phyloP scores from a whole-genome alignment of 2,888 invertebrate species.

The Rotaria socialis region DNA sequence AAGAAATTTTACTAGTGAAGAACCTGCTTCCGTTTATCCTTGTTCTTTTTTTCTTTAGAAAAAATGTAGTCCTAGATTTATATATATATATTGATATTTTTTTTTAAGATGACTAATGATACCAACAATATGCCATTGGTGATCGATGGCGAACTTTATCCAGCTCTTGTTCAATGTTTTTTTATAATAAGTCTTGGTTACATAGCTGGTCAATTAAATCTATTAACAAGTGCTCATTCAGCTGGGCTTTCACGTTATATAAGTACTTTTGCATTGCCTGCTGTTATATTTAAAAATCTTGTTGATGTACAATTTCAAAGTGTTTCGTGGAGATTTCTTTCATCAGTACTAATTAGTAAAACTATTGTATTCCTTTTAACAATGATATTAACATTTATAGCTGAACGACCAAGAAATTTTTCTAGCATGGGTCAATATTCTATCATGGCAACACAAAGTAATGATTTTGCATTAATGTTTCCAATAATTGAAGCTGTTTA shows the following conservation, averaged over 20 bases:
- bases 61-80: too few relatives aligned
- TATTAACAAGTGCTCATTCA: slow-evolving; percentile 52
- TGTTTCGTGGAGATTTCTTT: slow-evolving; percentile 79
- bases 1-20: too few relatives aligned
- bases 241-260: slow-evolving; percentile 81
- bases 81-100: not conserved
- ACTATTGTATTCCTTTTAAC: slow-evolving; percentile 69
- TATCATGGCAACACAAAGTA: slow-evolving; percentile 91
- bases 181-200: slow-evolving; percentile 62
- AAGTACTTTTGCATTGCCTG: slow-evolving; percentile 84
- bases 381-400: slow-evolving; percentile 70
- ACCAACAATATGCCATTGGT: not conserved
- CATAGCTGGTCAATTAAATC: slow-evolving; percentile 54
- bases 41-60: too few relatives aligned
- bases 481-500: slow-evolving; percentile 86
- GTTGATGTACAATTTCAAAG: slow-evolving; percentile 74
- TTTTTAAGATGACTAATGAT: not conserved
- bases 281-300: slow-evolving; percentile 81
- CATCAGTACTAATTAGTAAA: slow-evolving; percentile 78
- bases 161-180: slow-evolving; percentile 84
- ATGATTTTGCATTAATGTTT: slow-evolving; percentile 92
- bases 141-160: slow-evolving; percentile 72
- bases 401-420: slow-evolving; percentile 71
- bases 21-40: too few relatives aligned
- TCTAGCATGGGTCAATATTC: slow-evolving; percentile 83